Evolutionary conservation across 2,888 invertebrate genomes (phyloP), one percentile per base, ranked within the genome.

Genomic region (Eristalis arbustorum): DNA sequence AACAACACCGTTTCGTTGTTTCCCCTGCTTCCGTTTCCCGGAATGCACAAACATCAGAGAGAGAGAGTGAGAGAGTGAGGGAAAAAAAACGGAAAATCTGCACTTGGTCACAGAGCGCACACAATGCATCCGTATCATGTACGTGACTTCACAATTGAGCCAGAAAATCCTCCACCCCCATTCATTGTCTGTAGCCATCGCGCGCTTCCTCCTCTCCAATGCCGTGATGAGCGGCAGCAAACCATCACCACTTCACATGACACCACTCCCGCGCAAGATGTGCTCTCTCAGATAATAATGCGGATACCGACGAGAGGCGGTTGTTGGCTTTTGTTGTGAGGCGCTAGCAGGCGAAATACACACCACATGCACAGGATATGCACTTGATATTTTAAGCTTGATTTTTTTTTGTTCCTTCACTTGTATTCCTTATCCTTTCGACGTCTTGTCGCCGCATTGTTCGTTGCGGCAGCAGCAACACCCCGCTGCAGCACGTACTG

Each of bases 101-200:
- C 87, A 87, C 87, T 87, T 87, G 87, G 87, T 87, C 87, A 87
- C 87, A 87, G 72, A 87, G 49, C 87, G 67, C 79, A 75, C 59
- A 87, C 83, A 87, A 87, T 87, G 83, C 87, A 87, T 83, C 83
- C 87, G 83, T 79, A 87, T 87, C 83, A 75, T 72, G 88, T 88
- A 88, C 88, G 88, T 88, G 88, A 88, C 88, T 88, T 88, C 73
- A 88, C 88, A 88, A 88, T 88, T 84, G 88, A 84, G 80, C 72
- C 57, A 62, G 71, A 81, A 83, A 87, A 87, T 74, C 67, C 87
- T 31, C 81, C 81, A 69, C 71, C 71, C 25, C 56, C 37, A 57
- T 40, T 18, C 75, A 87, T 87, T 87, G 87, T 87, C 75, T 79
- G 71, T 74, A 73, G 18, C 28, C 25, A 28, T 59, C 25, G 23